A percentile compares a stretch with the other conserved stretches of the same genome.
Evolutionary conservation across 2,888 invertebrate genomes (phyloP).

Genomic region (Girardia tigrina): DNA sequence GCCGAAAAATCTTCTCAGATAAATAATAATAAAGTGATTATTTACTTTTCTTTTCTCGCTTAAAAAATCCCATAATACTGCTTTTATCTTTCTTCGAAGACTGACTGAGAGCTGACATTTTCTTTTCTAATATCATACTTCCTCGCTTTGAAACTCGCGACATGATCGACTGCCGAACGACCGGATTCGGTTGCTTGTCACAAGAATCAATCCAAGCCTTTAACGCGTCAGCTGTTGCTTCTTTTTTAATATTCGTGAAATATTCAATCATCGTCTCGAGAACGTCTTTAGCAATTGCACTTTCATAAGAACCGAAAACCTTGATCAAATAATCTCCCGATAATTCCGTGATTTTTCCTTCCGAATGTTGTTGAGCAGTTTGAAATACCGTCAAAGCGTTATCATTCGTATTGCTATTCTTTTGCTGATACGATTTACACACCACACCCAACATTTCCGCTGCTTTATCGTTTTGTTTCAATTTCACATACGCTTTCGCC

Average conservation of each 20-base stretch:
- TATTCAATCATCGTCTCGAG: conserved; percentile 4
- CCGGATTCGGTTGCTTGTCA: not conserved
- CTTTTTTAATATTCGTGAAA: not conserved
- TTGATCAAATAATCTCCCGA: not conserved
- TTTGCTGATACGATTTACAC: not conserved
- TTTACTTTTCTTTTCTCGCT: not conserved
- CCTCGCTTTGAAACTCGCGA: not conserved
- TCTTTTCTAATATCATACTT: not conserved
- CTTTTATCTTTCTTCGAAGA: conserved; percentile 15
- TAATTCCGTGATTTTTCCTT: not conserved
- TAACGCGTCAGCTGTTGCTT: not conserved
- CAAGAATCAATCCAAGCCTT: not conserved
- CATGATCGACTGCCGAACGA: not conserved
- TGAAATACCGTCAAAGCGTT: not conserved
- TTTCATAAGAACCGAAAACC: not conserved
- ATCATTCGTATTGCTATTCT: conserved; percentile 6
- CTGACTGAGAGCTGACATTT: not conserved
- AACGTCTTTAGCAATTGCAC: not conserved
- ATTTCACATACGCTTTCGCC: not conserved
- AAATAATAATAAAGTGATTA: not conserved
- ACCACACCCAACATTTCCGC: not conserved
- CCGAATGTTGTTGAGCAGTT: conserved; percentile 16
- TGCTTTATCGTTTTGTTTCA: conserved; percentile 1
- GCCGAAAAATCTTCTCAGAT: too few relatives aligned
- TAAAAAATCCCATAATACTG: conserved; percentile 20